Evolutionary conservation across 1,140 invertebrate species (phyloP), one percentile per base, ranked within the genome.

Genomic region (Zeugodacus cucurbitae): DNA sequence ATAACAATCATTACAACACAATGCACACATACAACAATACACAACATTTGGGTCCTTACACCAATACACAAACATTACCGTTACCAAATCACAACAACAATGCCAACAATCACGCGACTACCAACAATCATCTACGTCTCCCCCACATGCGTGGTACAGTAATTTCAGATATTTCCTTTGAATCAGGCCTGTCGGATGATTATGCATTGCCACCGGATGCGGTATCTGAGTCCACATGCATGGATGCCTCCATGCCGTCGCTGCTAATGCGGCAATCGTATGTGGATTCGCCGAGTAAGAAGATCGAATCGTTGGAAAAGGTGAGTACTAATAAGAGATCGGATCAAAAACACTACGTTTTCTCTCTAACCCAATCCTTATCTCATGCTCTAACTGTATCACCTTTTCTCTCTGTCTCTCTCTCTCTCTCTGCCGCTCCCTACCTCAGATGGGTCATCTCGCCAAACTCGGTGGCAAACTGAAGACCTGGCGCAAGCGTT

Each of bases 191-290:
- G 93, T 98, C 98, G 29, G 98, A 99, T 93, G 98, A 99, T 94
- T 99, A 99, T 94, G 98, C 98, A 34, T 96, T 99, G 90, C 98
- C 98, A 29, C 98, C 98, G 22, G 98, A 99, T 94, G 98, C 98
- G 3, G 94, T 97, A 14, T 97, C 97, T 37, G 95, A 95, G 90
- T 96, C 96, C 44, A 96, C 96, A 3, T 96, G 96, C 88, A 94
- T 97, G 89, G 96, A 97, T 90, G 96, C 96, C 8, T 96, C 96
- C 85, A 95, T 96, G 92, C 95, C 96, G 3, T 96, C 96, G 89
- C 93, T 96, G 34, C 91, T 96, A 64, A 95, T 96, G 94, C 94
- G 95, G 7, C 95, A 95, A 70, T 95, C 95, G 11, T 95, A 94
- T 88, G 93, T 95, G n/a, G 96, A 96, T 90, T 97, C 96, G 89